Evolutionary conservation across 2,797 vertebrate species (phyloP).

Genomic region (Tragelaphus eurycerus): DNA sequence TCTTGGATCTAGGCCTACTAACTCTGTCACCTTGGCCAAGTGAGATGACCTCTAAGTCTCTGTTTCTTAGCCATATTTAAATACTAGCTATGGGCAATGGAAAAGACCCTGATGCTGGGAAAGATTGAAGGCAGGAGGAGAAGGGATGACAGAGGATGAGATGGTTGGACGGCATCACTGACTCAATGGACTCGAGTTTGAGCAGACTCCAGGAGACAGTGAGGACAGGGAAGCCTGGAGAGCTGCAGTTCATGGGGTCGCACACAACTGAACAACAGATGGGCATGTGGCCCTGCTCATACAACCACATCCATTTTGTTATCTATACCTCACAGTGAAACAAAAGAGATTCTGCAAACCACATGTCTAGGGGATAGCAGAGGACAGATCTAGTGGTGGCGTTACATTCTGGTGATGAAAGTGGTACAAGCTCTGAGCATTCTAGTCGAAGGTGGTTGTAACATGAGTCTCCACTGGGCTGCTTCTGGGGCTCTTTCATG

Average conservation of each 20-base stretch:
- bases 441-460: neutral
- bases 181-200: neutral
- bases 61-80: neutral
- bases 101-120: neutral
- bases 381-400: too few relatives aligned
- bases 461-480: neutral
- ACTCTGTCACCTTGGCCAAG: neutral
- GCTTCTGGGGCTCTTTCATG: neutral
- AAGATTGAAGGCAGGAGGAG: neutral
- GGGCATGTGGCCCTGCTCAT: neutral
- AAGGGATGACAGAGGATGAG: neutral
- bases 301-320: neutral
- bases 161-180: neutral
- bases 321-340: neutral
- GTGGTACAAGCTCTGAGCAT: neutral
- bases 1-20: neutral
- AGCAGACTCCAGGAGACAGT: neutral
- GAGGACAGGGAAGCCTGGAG: neutral
- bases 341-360: neutral
- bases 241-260: neutral
- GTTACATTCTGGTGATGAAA: neutral
- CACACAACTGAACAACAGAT: neutral
- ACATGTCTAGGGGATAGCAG: neutral
- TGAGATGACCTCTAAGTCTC: neutral
- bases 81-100: neutral